Percentiles rank a stretch among this genome's conserved stretches.
Conservation (phyloP, 2,113 vertebrate genomes). For the Poicephalus gulielmi region DNA sequence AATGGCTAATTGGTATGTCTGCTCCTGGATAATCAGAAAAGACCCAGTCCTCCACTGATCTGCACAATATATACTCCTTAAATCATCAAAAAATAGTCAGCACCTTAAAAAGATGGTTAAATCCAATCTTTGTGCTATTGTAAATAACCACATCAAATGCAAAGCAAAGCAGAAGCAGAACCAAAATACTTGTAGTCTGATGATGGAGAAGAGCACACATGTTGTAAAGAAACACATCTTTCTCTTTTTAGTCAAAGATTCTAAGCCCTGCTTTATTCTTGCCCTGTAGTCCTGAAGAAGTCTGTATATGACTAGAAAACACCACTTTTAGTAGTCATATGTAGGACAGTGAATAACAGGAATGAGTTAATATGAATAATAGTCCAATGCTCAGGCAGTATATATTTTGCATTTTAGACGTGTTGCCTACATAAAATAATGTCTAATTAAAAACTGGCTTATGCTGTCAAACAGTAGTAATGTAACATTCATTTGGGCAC, state of each 20-base stretch:
- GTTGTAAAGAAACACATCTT: accelerated
- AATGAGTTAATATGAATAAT: background rate
- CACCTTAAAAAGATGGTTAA: background rate
- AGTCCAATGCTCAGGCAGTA: background rate
- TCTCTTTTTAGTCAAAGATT: background rate
- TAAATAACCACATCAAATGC: background rate
- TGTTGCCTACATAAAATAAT: background rate
- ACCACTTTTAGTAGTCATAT: background rate
- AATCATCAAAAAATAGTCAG: background rate
- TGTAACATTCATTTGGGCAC: background rate
- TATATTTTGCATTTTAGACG: background rate
- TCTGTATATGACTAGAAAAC: background rate
- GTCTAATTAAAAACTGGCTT: background rate
- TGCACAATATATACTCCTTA: background rate
- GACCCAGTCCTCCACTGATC: background rate
- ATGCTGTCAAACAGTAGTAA: background rate
- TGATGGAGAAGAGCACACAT: background rate
- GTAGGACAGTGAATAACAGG: background rate
- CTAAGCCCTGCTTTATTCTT: background rate
- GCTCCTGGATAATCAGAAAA: background rate
- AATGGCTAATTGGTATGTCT: background rate
- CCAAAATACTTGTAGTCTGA: background rate
- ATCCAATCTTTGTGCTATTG: background rate
- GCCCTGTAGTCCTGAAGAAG: background rate
- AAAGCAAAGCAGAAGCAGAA: background rate